phyloP scores from a whole-genome alignment of 2,113 vertebrate species.

The Xiphias gladius region DNA sequence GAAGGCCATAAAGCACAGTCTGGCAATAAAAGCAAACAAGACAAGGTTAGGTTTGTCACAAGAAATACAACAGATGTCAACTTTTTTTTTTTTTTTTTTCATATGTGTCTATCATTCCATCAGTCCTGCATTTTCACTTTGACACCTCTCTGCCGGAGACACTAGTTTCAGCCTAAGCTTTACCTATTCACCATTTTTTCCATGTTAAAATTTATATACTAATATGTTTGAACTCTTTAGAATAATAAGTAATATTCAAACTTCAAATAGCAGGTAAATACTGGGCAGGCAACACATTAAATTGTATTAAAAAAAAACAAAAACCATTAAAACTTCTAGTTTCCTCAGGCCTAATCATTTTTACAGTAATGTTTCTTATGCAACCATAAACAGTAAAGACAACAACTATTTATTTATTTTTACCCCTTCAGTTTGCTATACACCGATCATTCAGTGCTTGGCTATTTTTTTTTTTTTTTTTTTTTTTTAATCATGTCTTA shows the following conservation, averaged over 20 bases:
- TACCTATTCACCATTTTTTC: neutral
- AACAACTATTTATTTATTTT: neutral
- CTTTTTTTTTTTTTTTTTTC: neutral
- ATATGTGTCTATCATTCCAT: slow-evolving; percentile 16
- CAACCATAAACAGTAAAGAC: neutral
- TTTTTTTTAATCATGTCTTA: slow-evolving; percentile 20
- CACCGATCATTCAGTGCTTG: slow-evolving; percentile 20
- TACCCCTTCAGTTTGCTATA: neutral
- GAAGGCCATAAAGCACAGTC: slow-evolving; percentile 9
- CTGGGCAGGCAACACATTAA: neutral
- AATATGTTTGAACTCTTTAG: neutral
- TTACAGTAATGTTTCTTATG: neutral
- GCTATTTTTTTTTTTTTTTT: slow-evolving; percentile 33
- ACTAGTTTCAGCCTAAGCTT: neutral
- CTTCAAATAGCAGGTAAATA: neutral
- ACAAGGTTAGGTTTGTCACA: slow-evolving; percentile 14
- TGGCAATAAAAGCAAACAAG: slow-evolving; percentile 29
- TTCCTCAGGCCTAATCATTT: neutral
- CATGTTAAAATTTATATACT: neutral
- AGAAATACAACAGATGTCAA: slow-evolving; percentile 23
- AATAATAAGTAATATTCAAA: neutral
- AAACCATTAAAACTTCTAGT: neutral
- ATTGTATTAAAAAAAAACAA: neutral
- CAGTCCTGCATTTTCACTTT: neutral
- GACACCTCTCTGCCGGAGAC: neutral